Evolutionary conservation across 2,888 invertebrate species (phyloP).

Genomic region (Pyrrhosoma nymphula): DNA sequence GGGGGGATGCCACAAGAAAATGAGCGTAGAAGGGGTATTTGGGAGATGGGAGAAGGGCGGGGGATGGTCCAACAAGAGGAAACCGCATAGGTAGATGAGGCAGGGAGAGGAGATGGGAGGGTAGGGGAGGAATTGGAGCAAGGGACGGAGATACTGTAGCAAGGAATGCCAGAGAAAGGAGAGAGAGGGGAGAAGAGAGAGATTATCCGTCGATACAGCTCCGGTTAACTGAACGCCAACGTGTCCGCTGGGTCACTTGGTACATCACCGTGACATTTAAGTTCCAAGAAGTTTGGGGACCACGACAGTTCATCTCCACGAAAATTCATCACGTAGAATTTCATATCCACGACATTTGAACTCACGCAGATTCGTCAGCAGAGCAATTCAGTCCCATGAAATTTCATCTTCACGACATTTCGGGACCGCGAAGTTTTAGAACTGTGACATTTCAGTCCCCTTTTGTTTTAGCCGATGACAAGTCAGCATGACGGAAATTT

Average conservation of each 20-base stretch:
- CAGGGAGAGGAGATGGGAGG: background rate
- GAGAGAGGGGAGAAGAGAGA: background rate
- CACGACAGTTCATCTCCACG: too few relatives aligned
- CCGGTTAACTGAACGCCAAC: too few relatives aligned
- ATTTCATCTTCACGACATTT: too few relatives aligned
- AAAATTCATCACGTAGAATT: too few relatives aligned
- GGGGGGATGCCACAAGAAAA: background rate
- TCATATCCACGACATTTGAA: background rate
- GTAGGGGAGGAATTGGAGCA: background rate
- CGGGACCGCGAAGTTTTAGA: too few relatives aligned
- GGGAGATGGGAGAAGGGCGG: background rate
- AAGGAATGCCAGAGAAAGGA: background rate
- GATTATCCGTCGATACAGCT: background rate
- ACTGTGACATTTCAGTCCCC: too few relatives aligned
- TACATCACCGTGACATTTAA: too few relatives aligned
- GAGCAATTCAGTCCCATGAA: too few relatives aligned
- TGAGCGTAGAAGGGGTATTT: background rate
- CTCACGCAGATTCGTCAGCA: background rate
- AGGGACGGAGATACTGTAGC: background rate
- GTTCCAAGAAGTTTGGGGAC: too few relatives aligned
- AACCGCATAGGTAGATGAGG: background rate
- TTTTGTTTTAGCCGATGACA: too few relatives aligned
- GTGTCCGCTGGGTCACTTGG: too few relatives aligned
- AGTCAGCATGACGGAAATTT: too few relatives aligned
- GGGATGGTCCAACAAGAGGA: slow-evolving; percentile 18